Evolutionary conservation across 2,888 invertebrate species (phyloP).

Genomic region (Scelioninae gen. 2): DNA sequence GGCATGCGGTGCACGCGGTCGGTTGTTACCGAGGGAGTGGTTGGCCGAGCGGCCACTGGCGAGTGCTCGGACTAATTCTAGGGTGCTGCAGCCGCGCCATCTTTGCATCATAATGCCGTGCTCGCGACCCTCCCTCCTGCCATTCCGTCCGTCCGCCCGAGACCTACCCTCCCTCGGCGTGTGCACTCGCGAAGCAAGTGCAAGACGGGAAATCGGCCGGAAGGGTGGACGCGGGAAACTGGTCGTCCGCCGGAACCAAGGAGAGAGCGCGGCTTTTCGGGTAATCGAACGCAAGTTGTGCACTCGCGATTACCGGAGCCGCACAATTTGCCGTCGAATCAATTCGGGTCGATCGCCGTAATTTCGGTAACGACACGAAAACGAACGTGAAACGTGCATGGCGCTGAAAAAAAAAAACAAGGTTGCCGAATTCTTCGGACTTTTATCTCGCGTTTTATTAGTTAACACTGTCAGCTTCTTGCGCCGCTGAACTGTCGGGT

Average conservation of each 20-base stretch:
- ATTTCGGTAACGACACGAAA: constrained; percentile 48
- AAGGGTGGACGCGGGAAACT: too few species aligned
- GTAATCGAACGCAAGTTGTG: constrained; percentile 50
- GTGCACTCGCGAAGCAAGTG: constrained; percentile 45
- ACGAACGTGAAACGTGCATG: neutral
- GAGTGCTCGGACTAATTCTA: constrained; percentile 75
- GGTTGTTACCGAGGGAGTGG: constrained; percentile 76
- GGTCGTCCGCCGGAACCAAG: constrained; percentile 73
- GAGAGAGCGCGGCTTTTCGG: too few species aligned
- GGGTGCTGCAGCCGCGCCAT: constrained; percentile 75
- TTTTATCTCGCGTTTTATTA: constrained; percentile 28
- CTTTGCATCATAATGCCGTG: constrained; percentile 75
- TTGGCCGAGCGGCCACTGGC: constrained; percentile 75
- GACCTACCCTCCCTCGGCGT: constrained; percentile 60
- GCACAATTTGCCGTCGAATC: constrained; percentile 56
- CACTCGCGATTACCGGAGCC: constrained; percentile 47
- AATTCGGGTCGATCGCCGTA: constrained; percentile 54
- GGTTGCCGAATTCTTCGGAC: constrained; percentile 19
- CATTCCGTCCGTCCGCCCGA: constrained; percentile 59
- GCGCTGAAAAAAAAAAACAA: neutral
- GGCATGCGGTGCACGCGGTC: constrained; percentile 75
- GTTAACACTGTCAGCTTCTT: constrained; percentile 22
- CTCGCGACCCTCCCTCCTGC: constrained; percentile 66
- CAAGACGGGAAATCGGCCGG: too few species aligned
- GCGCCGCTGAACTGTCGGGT: constrained; percentile 13